Conservation (phyloP, 2,113 vertebrate genomes). For the Colossoma macropomum region DNA sequence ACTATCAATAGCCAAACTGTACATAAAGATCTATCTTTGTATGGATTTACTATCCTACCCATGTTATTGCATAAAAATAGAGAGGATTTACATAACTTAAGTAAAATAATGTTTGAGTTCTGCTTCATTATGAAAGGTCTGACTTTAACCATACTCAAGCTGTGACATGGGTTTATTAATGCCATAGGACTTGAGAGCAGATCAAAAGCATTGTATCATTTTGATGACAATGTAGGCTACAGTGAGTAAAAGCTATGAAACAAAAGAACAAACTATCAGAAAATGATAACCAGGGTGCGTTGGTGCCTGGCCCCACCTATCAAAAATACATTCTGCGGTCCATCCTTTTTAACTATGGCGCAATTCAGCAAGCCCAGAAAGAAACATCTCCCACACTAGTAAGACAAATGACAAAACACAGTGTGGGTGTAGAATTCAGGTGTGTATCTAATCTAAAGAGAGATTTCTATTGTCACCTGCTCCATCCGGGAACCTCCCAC, state of each 20-base stretch:
- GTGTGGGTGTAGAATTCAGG: slow-evolving; percentile 2
- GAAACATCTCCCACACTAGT: neutral
- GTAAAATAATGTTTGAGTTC: too few relatives aligned
- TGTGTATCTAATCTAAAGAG: slow-evolving; percentile 16
- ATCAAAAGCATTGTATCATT: neutral
- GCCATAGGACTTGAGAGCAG: neutral
- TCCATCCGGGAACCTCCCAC: slow-evolving; percentile 7
- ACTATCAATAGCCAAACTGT: too few relatives aligned
- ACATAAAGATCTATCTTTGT: too few relatives aligned
- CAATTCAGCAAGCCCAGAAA: neutral
- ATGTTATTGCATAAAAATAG: too few relatives aligned
- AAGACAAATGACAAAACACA: neutral
- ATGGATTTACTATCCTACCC: too few relatives aligned
- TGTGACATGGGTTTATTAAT: neutral
- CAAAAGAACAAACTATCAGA: neutral
- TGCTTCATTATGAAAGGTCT: neutral
- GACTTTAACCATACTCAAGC: neutral
- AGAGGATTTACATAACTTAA: too few relatives aligned
- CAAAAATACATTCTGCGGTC: neutral
- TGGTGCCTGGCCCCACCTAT: neutral
- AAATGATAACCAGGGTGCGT: neutral
- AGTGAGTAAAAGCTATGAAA: neutral
- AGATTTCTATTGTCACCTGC: slow-evolving; percentile 2
- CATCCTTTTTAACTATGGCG: neutral
- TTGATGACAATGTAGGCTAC: neutral